Base-by-base conservation (phyloP, 2,797 vertebrate species). In the Tolypeutes matacus region DNA sequence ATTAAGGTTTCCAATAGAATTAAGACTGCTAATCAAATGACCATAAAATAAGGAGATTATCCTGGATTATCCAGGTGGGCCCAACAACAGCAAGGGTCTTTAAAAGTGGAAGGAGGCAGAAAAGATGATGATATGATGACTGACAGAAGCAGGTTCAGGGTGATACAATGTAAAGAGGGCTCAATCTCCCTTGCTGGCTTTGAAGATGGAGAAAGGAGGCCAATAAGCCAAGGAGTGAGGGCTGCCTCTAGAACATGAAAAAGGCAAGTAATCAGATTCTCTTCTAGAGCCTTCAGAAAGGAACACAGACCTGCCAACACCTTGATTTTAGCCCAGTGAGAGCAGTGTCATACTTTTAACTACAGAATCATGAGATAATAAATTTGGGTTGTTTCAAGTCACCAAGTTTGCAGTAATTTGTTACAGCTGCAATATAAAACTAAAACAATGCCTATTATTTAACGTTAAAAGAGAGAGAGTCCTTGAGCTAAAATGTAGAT, bases 281-380 rank as follows among this genome's bases (percentile, higher is more conserved):
- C 17, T 56, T 56, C 17, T 72, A 85, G 12, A 80, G 34, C 42
- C 58, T 80, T 27, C 42, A 80, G 67, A 80, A 60, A 70, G 53
- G 67, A 51, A 23, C 2, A 10, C 17, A 39, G 42, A 42, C 34
- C 13, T 6, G 13, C 27, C 70, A 84, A 77, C 12, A 76, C 29
- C 31, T 49, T 76, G 51, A 87, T 29, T 95, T 89, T 72, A 92
- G 78, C 49, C 31, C 36, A 67, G 56, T n/a, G 27, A 80, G 46
- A 86, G 25, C 56, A 31, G 62, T 51, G 39, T 56, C 46, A 92
- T 25, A 87, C 39, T 82, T 91, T 95, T 82, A 91, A 95, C 27
- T 91, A 69, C 6, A 76, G n/a, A 82, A 87, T 75, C 1, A 0
- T 42, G 82, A 82, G 25, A 87, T 20, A 39, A 36, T 58, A 82